A percentile compares a stretch with the other conserved stretches of the same genome.
Evolutionary conservation across 2,888 invertebrate genomes (phyloP).

Genomic region (Hipparchia sbordonii): DNA sequence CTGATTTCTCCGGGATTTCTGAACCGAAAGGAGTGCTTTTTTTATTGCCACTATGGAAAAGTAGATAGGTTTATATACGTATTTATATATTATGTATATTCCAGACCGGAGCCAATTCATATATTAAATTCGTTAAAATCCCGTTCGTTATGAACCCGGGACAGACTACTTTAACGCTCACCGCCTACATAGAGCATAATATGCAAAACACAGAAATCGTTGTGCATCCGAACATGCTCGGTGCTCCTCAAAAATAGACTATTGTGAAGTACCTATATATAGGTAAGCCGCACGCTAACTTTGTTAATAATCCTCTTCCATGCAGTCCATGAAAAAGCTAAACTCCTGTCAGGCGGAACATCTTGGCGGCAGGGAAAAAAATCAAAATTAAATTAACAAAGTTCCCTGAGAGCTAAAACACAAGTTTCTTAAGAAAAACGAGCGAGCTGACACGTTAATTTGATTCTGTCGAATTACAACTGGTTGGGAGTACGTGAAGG

Average conservation of each 20-base stretch:
- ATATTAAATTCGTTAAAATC: too few species aligned
- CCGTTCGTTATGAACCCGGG: too few species aligned
- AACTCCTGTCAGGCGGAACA: slow-evolving; percentile 59
- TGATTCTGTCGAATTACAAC: slow-evolving; percentile 75
- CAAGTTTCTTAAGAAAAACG: slow-evolving; percentile 80
- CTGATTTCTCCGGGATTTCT: too few species aligned
- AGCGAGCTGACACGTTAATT: slow-evolving; percentile 77
- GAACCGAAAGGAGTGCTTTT: too few species aligned
- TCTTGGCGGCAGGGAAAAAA: slow-evolving; percentile 53
- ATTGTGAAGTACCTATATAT: slow-evolving; percentile 12
- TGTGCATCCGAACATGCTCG: background rate
- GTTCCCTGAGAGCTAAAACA: slow-evolving; percentile 76
- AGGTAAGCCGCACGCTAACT: slow-evolving; percentile 40
- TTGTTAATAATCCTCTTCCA: slow-evolving; percentile 50
- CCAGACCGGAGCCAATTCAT: too few species aligned
- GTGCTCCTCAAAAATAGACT: slow-evolving; percentile 3
- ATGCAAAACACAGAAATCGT: background rate
- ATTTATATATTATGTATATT: too few species aligned
- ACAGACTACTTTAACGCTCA: too few species aligned
- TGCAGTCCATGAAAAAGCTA: slow-evolving; percentile 57
- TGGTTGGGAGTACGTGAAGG: slow-evolving; percentile 64
- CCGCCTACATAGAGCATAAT: background rate
- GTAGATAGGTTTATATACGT: too few species aligned
- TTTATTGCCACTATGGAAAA: too few species aligned
- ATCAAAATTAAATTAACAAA: slow-evolving; percentile 81